Evolutionary conservation across 1,140 invertebrate genomes (phyloP).

Genomic region (Harpegnathos saltator): DNA sequence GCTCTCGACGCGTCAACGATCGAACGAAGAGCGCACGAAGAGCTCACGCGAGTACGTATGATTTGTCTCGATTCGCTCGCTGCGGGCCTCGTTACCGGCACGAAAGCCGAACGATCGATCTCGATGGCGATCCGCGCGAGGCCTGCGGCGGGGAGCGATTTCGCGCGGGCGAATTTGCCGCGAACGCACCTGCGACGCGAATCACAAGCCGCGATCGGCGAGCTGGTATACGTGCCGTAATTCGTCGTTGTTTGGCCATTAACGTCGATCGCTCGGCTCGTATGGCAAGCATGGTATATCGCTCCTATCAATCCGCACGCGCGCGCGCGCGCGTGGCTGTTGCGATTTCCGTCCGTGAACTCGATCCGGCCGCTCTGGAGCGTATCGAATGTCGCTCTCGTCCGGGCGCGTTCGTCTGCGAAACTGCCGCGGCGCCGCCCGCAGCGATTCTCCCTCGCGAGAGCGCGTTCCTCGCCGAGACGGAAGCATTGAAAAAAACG

Average conservation of each 20-base stretch:
- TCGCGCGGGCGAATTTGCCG: background rate
- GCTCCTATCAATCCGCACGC: conserved; percentile 61
- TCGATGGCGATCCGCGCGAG: conserved; percentile 12
- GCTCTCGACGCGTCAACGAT: conserved; percentile 21
- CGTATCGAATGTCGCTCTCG: background rate
- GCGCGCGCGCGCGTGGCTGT: too few relatives aligned
- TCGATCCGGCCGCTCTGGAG: conserved; percentile 46
- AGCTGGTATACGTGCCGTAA: conserved; percentile 30
- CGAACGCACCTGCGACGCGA: too few relatives aligned
- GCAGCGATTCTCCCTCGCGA: background rate
- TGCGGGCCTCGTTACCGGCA: conserved; percentile 26
- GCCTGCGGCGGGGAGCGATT: too few relatives aligned
- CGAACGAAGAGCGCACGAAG: conserved; percentile 28
- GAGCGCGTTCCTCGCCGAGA: too few relatives aligned
- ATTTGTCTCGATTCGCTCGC: background rate
- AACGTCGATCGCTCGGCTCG: conserved; percentile 60
- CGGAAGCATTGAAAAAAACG: too few relatives aligned
- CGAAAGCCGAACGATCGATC: conserved; percentile 42
- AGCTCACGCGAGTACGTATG: conserved; percentile 1
- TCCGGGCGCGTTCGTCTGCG: background rate
- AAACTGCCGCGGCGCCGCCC: background rate
- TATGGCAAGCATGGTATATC: conserved; percentile 43
- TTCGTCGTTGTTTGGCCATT: conserved; percentile 65
- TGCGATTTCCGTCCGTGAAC: conserved; percentile 60
- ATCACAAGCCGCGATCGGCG: too few relatives aligned